These are phyloP conservation scores for Hassar affinis DNA, from an alignment of 2,113 vertebrate genomes.

Conservation along the genomic window DNA sequence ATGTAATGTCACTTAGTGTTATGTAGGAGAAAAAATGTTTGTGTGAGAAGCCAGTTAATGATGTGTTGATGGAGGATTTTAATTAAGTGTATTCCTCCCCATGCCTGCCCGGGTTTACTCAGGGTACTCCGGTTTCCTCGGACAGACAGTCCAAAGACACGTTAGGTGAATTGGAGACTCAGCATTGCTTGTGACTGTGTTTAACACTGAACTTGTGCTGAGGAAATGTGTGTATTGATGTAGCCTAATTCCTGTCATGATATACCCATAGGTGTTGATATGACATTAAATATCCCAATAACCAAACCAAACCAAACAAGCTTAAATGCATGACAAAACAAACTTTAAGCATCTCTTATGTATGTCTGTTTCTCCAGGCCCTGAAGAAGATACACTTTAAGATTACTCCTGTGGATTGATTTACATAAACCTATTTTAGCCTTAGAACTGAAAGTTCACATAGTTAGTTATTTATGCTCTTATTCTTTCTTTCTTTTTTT, in stretches of 20 bases:
- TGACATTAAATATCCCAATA: no score
- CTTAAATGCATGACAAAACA: neutral
- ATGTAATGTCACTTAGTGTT: neutral
- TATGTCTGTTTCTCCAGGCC: neutral
- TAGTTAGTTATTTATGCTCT: neutral
- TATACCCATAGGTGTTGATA: no score
- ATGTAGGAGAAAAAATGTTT: neutral
- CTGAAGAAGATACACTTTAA: neutral
- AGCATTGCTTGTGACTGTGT: no score
- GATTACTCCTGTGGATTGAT: neutral
- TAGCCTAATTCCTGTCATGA: no score
- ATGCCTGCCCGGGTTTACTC: no score
- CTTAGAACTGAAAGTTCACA: neutral
- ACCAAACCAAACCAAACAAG: no score
- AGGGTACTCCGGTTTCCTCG: no score
- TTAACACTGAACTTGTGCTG: no score
- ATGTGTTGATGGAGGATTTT: neutral
- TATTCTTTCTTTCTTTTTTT: neutral
- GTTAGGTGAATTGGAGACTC: no score
- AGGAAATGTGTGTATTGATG: no score
- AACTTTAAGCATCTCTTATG: neutral
- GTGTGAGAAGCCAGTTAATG: conserved; percentile 7
- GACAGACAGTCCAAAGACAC: no score
- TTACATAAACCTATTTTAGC: neutral
- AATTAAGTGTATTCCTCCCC: neutral